Evolutionary conservation across 2,888 invertebrate species (phyloP), one percentile per base, ranked within the genome.

Genomic region (Drosophila tanythrix): DNA sequence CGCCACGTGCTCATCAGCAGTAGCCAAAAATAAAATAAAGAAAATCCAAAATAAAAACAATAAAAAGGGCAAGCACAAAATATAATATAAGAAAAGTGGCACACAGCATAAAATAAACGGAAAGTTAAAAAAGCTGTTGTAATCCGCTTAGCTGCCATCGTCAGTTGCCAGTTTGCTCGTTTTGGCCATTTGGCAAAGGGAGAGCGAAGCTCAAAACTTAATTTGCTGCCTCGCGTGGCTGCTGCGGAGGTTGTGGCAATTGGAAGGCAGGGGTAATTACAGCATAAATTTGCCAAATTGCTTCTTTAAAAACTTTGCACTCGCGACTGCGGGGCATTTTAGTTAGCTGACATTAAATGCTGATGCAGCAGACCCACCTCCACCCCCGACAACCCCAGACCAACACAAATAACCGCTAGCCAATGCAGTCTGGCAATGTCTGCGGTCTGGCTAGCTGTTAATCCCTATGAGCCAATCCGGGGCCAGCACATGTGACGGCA

Each of bases 261-360:
- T 13, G 27, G 36, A 27, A 56, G 27, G 55, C 36, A 56, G 27
- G 46, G 60, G 61, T 89, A 84, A 84, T 84, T 84, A 84, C 84
- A 81, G 76, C 84, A 84, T 84, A 87, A 87, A 89, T 88, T 84
- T 76, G 60, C 74, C 87, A 83, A 84, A 89, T 89, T 89, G 89
- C 89, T 83, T 69, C 81, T 88, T 83, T 73, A 75, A 83, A 87
- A 78, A 83, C 43, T 73, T 65, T 68, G 60, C 67, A 64, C 43
- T 50, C 53, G 74, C 82, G 58, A 35, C 75, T 52, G 55, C 48
- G 18, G 66, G 57, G 51, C 70, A 64, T 58, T 55, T 63, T 52
- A 67, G 63, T 71, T 66, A 59, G 66, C 67, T 55, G 64, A 65
- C 71, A 78, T 71, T 71, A 43, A 80, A 71, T 62, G 81, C 65